Base-by-base conservation (phyloP, 2,797 vertebrate genomes). In the Acropternis orthonyx region DNA sequence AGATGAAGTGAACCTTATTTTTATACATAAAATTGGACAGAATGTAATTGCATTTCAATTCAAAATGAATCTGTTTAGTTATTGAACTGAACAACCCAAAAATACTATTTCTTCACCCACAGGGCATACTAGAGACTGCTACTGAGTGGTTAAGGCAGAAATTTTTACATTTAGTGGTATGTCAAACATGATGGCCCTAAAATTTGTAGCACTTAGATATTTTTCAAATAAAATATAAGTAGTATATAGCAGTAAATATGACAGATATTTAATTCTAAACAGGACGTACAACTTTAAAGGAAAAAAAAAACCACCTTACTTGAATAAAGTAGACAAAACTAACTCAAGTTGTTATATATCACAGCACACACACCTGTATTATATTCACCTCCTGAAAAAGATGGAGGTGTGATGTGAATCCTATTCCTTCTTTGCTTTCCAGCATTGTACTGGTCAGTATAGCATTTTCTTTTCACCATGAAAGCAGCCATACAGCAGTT, bases 11-110 rank as follows among this genome's bases (percentile, higher is more conserved):
- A 73, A 34, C 34, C 3, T 28, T 51, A 27, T 26, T 88, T 82
- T 86, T 68, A 16, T 34, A 49, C 4, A 16, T 18, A 32, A 65
- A 78, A 85, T 22, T 72, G 39, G 14, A 83, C n/a, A 51, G 62
- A 90, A 90, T 37, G 46, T 17, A 88, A 72, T 44, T 67, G 32
- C 32, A 63, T 93, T 86, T 74, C 28, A 49, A 24, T 65, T 85
- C 34, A 21, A 59, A 65, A 51, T 76, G 12, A 59, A 88, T 76
- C 46, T 88, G 48, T 79, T 44, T 8, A 79, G 26, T 17, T 62
- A 48, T 21, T 43, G 54, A 89, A 75, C 28, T 56, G 28, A 85
- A 54, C 14, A 78, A 65, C 30, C 5, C 17, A 23, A 69, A 76
- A 89, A 44, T 26, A 52, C 9, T 30, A 30, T 63, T 83, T 74